Conservation (phyloP, 2,113 vertebrate genomes). For the Hiodon tergisus region DNA sequence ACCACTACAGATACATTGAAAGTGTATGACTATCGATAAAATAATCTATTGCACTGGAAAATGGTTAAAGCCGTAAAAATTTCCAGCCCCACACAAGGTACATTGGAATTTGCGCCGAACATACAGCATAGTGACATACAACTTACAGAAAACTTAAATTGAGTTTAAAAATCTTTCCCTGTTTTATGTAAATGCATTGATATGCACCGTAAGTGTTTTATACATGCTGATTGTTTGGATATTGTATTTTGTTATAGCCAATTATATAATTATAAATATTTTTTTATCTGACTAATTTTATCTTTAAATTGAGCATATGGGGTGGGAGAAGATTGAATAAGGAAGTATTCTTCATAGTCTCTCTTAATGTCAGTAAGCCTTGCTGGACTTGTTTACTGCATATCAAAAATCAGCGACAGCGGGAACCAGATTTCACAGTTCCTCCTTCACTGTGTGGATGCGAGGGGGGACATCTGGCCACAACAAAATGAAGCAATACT, state of each 20-base stretch:
- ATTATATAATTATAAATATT: slow-evolving; percentile 7
- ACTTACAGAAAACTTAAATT: background rate
- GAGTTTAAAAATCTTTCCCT: slow-evolving; percentile 4
- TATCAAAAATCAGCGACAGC: background rate
- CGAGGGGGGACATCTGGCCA: background rate
- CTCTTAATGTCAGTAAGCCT: background rate
- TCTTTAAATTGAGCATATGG: background rate
- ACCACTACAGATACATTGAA: background rate
- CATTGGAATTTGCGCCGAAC: no score
- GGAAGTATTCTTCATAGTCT: background rate
- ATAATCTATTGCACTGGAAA: background rate
- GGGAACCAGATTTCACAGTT: background rate
- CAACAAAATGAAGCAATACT: background rate
- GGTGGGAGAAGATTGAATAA: background rate
- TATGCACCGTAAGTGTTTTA: no score
- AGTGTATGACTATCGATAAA: background rate
- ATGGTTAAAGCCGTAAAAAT: no score
- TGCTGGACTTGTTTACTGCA: background rate
- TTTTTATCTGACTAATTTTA: slow-evolving; percentile 6
- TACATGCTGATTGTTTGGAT: no score
- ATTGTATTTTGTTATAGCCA: slow-evolving; percentile 11
- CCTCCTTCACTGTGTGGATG: slow-evolving; percentile 1
- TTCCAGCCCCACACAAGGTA: no score
- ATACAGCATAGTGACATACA: slow-evolving; percentile 5
- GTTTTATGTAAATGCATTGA: slow-evolving; percentile 6